Base-by-base conservation (phyloP, 2,888 invertebrate species). In the Drosophila algonquin region DNA sequence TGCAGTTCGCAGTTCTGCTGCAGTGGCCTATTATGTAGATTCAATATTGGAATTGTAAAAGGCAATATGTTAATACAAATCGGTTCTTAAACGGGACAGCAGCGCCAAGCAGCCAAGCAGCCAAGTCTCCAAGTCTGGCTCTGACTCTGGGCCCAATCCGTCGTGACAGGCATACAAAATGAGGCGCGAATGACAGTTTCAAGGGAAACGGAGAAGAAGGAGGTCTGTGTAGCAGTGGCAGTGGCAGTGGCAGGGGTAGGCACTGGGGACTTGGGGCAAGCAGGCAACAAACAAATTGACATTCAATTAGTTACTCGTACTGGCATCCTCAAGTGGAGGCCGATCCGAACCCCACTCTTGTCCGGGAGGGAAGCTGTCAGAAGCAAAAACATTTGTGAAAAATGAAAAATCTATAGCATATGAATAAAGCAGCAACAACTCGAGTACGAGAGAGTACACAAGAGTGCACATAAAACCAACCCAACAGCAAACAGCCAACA, bases 251-350 rank as follows among this genome's bases (percentile, higher is more conserved):
- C 2, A 9, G 9, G 9, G 32, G 32, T 8, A 32, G 7, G 10
- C 10, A 32, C 10, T 32, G 30, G 8, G 30, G 10, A 8, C 30
- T 30, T 12, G 12, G 5, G 35, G 14, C 30, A 8, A 7, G 62
- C 54, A 59, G 48, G 56, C 63, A 63, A 60, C 69, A 63, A 71
- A 71, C 70, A 77, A 77, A 77, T 75, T 77, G 77, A 75, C 77
- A 77, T 77, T 77, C 75, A 77, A 77, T 77, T 77, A 77, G 75
- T 75, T 74, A 50, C 73, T 60, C 40, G 55, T 47, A 58, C 50
- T 47, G 45, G 46, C 35, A 45, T 21, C 44, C 35, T 62, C 50
- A n/a, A 53, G 44, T 32, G 35, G 45, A 10, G 35, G 18, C 48
- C 51, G 54, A 51, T 24, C 54, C 46, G 50, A 67, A 51, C 35